Base-by-base conservation (phyloP, 2,113 vertebrate species). In the Syngnathus scovelli region DNA sequence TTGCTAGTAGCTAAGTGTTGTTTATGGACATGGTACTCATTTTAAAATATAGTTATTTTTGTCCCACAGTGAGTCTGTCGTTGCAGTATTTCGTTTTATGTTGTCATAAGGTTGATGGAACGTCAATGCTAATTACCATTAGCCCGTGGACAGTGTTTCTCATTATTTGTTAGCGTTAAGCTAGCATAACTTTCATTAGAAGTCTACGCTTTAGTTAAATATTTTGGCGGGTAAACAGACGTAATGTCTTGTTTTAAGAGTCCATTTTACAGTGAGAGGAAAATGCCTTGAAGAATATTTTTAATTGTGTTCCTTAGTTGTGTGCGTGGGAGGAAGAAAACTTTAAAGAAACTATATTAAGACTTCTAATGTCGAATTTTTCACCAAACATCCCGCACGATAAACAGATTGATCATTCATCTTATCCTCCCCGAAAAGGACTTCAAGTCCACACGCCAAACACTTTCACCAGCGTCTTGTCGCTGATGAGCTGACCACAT, bases 401-500 rank as follows among this genome's bases (percentile, higher is more conserved):
- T 58, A 36, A 58, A 16, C 23, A 13, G 55, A 6, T 16, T 37
- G 5, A 36, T 16, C 36, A 12, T 16, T 58, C 55, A 16, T 58
- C 27, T 7, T 8, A 16, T 58, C 27, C 55, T 43, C 27, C 13
- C 27, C 18, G 10, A 36, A 27, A 58, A 36, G 27, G 13, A 58
- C 27, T 58, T 58, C 55, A 36, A 58, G 55, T 58, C 55, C 55
- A 36, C 23, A 27, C 23, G 13, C 13, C 16, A 27, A 56, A 33
- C 23, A 56, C 55, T 36, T 33, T 36, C 3, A 27, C 7, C 13
- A 13, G 36, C 27, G 7, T 87, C 86, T 81, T 77, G 83, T 87
- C 77, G 78, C 84, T 84, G 86, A 88, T 83, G 83, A 86, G 81
- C 82, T 85, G 85, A 89, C 88, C 88, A 87, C 85, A 88, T 88